Conservation (phyloP, 2,888 invertebrate species). For the Rhimphoctona megacephalus region DNA sequence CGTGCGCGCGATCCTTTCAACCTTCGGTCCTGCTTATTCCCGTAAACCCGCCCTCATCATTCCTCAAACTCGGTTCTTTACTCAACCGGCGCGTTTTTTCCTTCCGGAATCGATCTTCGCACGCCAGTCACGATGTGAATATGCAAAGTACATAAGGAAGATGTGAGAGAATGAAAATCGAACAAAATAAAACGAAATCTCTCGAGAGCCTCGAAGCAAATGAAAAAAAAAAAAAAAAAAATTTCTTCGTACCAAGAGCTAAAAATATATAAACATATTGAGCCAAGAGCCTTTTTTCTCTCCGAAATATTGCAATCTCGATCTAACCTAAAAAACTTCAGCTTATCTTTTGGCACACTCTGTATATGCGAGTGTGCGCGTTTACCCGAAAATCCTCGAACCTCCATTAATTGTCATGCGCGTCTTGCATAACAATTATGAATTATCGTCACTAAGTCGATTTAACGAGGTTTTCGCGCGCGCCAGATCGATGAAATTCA, state of each 20-base stretch:
- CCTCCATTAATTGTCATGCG: constrained; percentile 29
- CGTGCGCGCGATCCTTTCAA: constrained; percentile 36
- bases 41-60: background rate
- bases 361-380: background rate
- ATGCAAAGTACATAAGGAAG: constrained; percentile 70
- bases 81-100: constrained; percentile 50
- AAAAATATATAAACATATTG: background rate
- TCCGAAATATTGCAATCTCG: background rate
- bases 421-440: constrained; percentile 29
- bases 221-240: constrained; percentile 47
- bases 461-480: background rate
- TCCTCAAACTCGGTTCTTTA: constrained; percentile 15
- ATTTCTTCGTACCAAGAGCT: constrained; percentile 48
- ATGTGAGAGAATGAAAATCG: constrained; percentile 60
- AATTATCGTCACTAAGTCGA: constrained; percentile 35
- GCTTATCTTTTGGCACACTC: background rate
- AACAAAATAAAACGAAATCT: constrained; percentile 25
- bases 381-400: constrained; percentile 42
- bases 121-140: constrained; percentile 70
- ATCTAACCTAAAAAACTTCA: background rate
- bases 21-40: constrained; percentile 6
- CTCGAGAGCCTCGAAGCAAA: constrained; percentile 24
- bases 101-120: constrained; percentile 67
- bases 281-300: background rate
- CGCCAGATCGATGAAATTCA: constrained; percentile 35